Percentiles rank a stretch among this genome's conserved stretches.
Evolutionary conservation across 1,140 invertebrate species (phyloP).

Genomic region (Marisa cornuarietis): DNA sequence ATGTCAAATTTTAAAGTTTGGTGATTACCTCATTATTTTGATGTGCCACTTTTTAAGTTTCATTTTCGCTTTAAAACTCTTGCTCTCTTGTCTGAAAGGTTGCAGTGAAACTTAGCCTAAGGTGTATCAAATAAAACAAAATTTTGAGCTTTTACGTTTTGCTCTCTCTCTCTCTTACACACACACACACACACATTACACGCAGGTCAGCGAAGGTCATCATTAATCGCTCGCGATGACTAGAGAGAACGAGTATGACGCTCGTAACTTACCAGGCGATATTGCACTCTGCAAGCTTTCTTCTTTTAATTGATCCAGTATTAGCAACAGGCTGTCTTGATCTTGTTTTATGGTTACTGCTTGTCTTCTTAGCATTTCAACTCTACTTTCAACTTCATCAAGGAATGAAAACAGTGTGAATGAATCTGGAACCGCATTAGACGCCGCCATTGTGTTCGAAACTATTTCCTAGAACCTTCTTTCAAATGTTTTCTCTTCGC

Average conservation of each 20-base stretch:
- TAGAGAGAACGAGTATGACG: too few species aligned
- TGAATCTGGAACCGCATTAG: conserved; percentile 5
- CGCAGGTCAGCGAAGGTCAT: too few species aligned
- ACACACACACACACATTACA: too few species aligned
- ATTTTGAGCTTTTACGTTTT: neutral
- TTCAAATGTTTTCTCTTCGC: too few species aligned
- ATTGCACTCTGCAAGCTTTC: conserved; percentile 8
- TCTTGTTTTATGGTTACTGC: neutral
- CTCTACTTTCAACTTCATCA: conserved; percentile 25
- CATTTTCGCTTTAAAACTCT: too few species aligned
- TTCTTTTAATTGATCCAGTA: conserved; percentile 16
- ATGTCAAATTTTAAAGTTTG: too few species aligned
- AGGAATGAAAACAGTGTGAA: conserved; percentile 18
- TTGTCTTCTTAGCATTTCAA: conserved; percentile 7
- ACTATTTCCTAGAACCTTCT: neutral
- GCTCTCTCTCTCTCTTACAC: too few species aligned
- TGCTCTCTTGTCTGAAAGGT: too few species aligned
- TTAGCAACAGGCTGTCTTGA: conserved; percentile 9
- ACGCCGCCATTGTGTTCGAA: conserved; percentile 7
- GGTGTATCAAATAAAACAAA: neutral
- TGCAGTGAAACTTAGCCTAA: neutral
- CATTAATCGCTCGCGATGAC: too few species aligned
- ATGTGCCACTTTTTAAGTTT: too few species aligned
- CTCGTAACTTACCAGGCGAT: neutral
- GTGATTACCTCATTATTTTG: too few species aligned